Base-by-base conservation (phyloP, 2,113 vertebrate species). In the Brevimyrus niger region DNA sequence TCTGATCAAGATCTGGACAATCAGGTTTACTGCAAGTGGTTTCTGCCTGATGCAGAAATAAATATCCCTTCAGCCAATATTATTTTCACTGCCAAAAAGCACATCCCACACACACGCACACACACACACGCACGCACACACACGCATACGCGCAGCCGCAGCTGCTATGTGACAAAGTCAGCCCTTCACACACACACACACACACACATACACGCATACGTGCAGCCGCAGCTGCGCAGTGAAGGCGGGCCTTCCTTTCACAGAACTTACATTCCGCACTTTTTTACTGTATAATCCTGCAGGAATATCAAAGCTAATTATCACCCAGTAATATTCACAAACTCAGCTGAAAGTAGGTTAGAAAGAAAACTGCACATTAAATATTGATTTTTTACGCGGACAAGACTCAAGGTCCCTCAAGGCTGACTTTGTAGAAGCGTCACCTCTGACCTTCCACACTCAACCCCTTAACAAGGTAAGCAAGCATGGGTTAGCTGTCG, bases 361-460 rank as follows among this genome's bases (percentile, higher is more conserved):
- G 55, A 82, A 50, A 80, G 51, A 89, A 90, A 90, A 90, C 88
- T 53, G 76, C 69, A 92, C 89, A 91, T 90, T 91, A 90, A 90
- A 88, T 92, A 92, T 91, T 89, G 90, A 93, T 91, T 87, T 87
- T 91, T 92, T 11, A 90, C 53, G 86, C 90, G 86, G 87, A 89
- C 87, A 85, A 51, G 82, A 82, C 47, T 89, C 76, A 27, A 31
- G 76, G 27, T 90, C 11, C 47, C 76, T 91, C 65, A 11, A 31
- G 69, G 53, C 17, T 48, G 58, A 90, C 51, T 82, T 51, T 89
- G 82, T 48, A 76, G 82, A 51, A 21, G 17, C 47, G 9, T 44
- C 51, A 53, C 50, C 42, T 55, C 27, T 65, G 51, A 61, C 86
- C 86, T 35, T 19, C 58, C n/a, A 87, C 38, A 61, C 38, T 19